A percentile compares a stretch with the other conserved stretches of the same genome.
Evolutionary conservation across 1,140 invertebrate genomes (phyloP).

Genomic region (Saccostrea echinata): DNA sequence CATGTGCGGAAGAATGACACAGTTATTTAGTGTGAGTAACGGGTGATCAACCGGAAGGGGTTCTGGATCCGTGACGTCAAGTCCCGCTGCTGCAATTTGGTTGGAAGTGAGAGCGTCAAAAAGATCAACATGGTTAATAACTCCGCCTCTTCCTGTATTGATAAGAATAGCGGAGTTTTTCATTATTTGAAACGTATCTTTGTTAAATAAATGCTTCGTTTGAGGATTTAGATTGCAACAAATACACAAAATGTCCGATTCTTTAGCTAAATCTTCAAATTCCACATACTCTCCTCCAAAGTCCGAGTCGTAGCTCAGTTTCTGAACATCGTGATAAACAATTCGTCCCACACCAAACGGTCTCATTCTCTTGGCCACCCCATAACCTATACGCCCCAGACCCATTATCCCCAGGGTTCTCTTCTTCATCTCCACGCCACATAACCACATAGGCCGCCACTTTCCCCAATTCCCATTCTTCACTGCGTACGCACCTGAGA

Average conservation of each 20-base stretch:
- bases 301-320: slow-evolving; percentile 82
- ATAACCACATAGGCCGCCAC: slow-evolving; percentile 94
- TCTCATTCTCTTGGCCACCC: slow-evolving; percentile 85
- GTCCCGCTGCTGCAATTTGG: slow-evolving; percentile 90
- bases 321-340: slow-evolving; percentile 86
- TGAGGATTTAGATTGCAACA: slow-evolving; percentile 74
- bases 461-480: slow-evolving; percentile 78
- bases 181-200: slow-evolving; percentile 71
- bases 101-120: slow-evolving; percentile 85
- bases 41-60: slow-evolving; percentile 91
- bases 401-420: slow-evolving; percentile 92
- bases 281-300: slow-evolving; percentile 86
- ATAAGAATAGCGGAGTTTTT: slow-evolving; percentile 77
- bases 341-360: slow-evolving; percentile 86
- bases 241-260: slow-evolving; percentile 77
- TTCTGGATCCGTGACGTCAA: slow-evolving; percentile 96
- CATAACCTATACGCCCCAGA: slow-evolving; percentile 86
- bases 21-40: slow-evolving; percentile 89
- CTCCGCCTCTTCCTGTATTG: slow-evolving; percentile 77
- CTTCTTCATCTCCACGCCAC: slow-evolving; percentile 88
- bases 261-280: slow-evolving; percentile 75
- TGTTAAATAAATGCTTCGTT: slow-evolving; percentile 69
- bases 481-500: slow-evolving; percentile 69
- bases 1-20: slow-evolving; percentile 94
- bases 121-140: slow-evolving; percentile 76